These are phyloP conservation scores for Polyploca ridens DNA, from an alignment of 2,888 invertebrate species.

Conservation along the genomic window DNA sequence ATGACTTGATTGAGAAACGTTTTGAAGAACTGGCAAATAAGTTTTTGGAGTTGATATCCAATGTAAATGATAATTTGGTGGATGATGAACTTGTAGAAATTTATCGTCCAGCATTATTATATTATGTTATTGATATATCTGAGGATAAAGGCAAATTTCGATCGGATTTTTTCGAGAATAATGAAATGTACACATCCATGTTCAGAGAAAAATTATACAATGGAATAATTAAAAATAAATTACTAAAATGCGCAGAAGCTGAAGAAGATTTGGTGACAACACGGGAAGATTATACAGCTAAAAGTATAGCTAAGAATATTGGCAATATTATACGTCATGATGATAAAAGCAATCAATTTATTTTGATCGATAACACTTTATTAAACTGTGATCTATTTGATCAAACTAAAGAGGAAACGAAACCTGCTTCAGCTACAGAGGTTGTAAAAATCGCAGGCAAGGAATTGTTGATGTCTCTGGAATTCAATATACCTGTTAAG, in stretches of 20 bases:
- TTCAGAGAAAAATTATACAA: conserved; percentile 38
- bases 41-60: conserved; percentile 39
- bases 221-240: conserved; percentile 31
- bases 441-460: conserved; percentile 33
- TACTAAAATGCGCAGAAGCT: background rate
- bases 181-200: conserved; percentile 28
- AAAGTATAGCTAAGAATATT: conserved; percentile 38
- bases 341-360: conserved; percentile 23
- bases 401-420: no score
- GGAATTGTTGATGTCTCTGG: conserved; percentile 28
- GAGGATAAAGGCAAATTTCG: conserved; percentile 35
- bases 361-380: conserved; percentile 28
- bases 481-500: conserved; percentile 37
- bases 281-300: conserved; percentile 29
- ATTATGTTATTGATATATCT: conserved; percentile 36
- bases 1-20: conserved; percentile 38
- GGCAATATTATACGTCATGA: conserved; percentile 35
- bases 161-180: conserved; percentile 38
- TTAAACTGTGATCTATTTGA: conserved; percentile 27
- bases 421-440: conserved; percentile 27
- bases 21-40: conserved; percentile 37
- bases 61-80: conserved; percentile 38
- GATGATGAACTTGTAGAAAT: conserved; percentile 41
- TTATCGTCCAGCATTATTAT: conserved; percentile 46
- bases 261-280: conserved; percentile 28